phyloP scores from a whole-genome alignment of 2,797 vertebrate genomes.

The Epinephelus malabaricus region DNA sequence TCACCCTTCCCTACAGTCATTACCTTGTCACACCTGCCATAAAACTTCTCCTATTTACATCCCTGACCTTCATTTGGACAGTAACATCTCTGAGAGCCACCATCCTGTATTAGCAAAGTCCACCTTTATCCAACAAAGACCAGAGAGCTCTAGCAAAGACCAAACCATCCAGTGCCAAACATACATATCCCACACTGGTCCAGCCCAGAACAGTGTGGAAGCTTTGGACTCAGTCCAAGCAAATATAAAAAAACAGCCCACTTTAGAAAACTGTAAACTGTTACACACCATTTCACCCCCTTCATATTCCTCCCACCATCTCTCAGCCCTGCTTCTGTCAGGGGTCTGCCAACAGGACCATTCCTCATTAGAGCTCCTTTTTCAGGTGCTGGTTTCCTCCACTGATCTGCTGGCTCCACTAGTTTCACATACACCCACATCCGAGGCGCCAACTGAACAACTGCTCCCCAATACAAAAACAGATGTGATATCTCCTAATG shows the following conservation, averaged over 20 bases:
- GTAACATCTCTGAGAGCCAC: not conserved
- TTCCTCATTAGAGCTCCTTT: constrained; percentile 67
- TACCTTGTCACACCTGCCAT: not conserved
- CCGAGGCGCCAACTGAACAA: not conserved
- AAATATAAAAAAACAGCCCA: not conserved
- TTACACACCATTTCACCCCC: not conserved
- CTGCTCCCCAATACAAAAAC: not conserved
- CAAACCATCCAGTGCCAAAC: constrained; percentile 25
- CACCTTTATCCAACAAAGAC: not conserved
- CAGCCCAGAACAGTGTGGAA: not conserved
- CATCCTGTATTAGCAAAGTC: constrained; percentile 2
- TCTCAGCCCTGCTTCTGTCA: constrained; percentile 11
- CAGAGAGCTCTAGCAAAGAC: not conserved
- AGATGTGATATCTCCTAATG: not conserved
- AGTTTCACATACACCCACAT: constrained; percentile 46
- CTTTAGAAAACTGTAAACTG: constrained; percentile 1
- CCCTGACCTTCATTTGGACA: constrained; percentile 26
- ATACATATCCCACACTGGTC: not conserved
- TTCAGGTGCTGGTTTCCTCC: constrained; percentile 74
- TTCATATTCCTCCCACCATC: not conserved
- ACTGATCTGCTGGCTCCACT: constrained; percentile 71
- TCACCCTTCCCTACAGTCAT: not conserved
- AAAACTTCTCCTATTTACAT: not conserved
- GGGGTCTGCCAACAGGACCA: constrained; percentile 35
- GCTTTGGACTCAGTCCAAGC: not conserved